These are phyloP conservation scores for Nicator chloris DNA, from an alignment of 2,113 vertebrate genomes.

Conservation along the genomic window DNA sequence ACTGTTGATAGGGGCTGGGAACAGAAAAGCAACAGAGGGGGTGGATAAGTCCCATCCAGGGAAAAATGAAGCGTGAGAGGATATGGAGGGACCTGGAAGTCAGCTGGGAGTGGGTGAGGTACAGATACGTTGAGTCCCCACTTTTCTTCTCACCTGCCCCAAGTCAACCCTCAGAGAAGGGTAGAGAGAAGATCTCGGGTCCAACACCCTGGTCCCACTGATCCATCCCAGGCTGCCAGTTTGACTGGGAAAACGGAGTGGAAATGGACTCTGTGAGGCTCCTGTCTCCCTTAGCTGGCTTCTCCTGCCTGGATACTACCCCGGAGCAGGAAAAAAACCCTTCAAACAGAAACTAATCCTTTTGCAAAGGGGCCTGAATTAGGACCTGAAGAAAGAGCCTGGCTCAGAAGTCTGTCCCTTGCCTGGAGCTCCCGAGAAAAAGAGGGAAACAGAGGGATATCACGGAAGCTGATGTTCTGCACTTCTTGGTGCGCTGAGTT, in stretches of 20 bases:
- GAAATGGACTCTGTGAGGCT: background rate
- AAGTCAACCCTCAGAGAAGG: background rate
- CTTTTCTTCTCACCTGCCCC: background rate
- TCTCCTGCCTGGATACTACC: background rate
- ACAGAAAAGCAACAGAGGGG: background rate
- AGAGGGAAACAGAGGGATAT: background rate
- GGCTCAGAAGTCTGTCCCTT: conserved; percentile 22
- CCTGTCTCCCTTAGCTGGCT: background rate
- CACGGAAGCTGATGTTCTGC: conserved; percentile 5
- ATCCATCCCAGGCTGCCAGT: background rate
- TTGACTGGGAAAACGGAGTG: background rate
- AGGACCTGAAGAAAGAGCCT: conserved; percentile 11
- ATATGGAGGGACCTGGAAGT: accelerated
- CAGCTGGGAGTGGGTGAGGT: background rate
- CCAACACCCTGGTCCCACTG: background rate
- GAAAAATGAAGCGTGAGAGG: background rate
- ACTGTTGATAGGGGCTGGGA: background rate
- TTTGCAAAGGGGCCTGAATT: conserved; percentile 26
- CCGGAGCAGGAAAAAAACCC: background rate
- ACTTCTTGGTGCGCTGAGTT: conserved; percentile 10
- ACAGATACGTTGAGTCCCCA: background rate
- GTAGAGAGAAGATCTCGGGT: background rate
- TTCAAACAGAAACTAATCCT: conserved; percentile 60
- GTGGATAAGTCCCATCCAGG: background rate
- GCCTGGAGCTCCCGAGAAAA: conserved; percentile 34